Evolutionary conservation across 1,140 invertebrate genomes (phyloP), one percentile per base, ranked within the genome.

Genomic region (Carposina sasakii): DNA sequence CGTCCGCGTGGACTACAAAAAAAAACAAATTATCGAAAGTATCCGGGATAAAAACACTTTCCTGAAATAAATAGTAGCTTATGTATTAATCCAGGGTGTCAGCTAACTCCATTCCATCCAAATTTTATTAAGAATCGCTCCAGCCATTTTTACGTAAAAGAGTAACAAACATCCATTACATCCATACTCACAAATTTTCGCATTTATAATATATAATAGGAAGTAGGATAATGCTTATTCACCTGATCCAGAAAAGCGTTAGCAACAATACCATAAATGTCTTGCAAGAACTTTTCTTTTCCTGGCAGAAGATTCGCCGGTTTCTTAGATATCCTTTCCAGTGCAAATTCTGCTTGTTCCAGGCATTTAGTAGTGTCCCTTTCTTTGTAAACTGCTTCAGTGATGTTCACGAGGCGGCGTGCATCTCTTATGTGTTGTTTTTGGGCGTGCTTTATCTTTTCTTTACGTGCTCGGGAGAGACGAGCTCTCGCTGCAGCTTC

Each of bases 191-290:
- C n/a, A n/a, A n/a, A n/a, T n/a, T n/a, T n/a, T n/a, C n/a, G n/a
- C n/a, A n/a, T n/a, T n/a, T n/a, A n/a, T n/a, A n/a, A n/a, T n/a
- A n/a, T n/a, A n/a, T n/a, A n/a, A n/a, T n/a, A n/a, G n/a, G n/a
- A n/a, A n/a, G n/a, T n/a, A n/a, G n/a, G n/a, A n/a, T n/a, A n/a
- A n/a, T n/a, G n/a, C n/a, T 13, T 19, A 43, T 45, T 13, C 48
- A 72, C 78, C 67, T 82, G 78, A 55, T 81, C 75, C 20, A 82
- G 60, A 33, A 82, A 81, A 28, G 73, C 71, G 21, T 67, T 47
- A 22, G 61, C 78, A 22, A 81, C 67, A 15, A 78, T 68, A 33
- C 70, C 49, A 31, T 81, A 60, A 8, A 82, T 45, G 20, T 71
- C 30, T 16, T 79, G 67, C 30, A 79, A 47, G 37, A 65, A 79